phyloP scores from a whole-genome alignment of 1,140 invertebrate genomes.

The Drosophila yakuba region DNA sequence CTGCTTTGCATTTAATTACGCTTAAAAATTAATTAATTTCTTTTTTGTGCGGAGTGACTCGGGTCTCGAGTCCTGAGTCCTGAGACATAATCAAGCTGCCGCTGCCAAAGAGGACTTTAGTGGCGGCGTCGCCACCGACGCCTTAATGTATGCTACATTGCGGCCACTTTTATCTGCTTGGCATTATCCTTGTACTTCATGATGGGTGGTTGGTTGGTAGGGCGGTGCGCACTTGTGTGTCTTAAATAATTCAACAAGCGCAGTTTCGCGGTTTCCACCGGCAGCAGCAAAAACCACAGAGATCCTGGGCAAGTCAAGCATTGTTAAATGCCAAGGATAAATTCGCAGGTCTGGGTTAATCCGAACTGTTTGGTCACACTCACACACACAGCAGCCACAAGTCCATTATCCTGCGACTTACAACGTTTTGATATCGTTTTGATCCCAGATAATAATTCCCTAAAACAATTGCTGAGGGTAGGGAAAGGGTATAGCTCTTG shows the following conservation, averaged over 20 bases:
- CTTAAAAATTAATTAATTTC: conserved; percentile 83
- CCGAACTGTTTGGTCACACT: conserved; percentile 9
- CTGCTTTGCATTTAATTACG: conserved; percentile 83
- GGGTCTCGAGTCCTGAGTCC: conserved; percentile 39
- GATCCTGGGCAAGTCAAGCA: conserved; percentile 38
- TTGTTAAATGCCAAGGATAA: conserved; percentile 80
- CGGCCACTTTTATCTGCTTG: conserved; percentile 71
- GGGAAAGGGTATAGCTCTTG: not conserved
- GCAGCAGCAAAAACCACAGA: conserved; percentile 25
- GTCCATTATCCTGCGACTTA: conserved; percentile 44
- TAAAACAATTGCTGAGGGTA: conserved; percentile 30
- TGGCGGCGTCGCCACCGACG: conserved; percentile 41
- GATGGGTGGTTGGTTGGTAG: conserved; percentile 1
- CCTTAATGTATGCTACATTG: conserved; percentile 75
- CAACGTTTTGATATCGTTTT: conserved; percentile 41
- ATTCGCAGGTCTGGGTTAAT: conserved; percentile 41
- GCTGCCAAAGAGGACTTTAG: conserved; percentile 51
- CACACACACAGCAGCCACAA: conserved; percentile 40
- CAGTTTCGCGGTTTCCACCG: conserved; percentile 46
- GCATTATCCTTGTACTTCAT: conserved; percentile 58
- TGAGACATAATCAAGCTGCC: conserved; percentile 77
- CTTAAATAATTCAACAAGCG: conserved; percentile 79
- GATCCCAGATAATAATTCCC: conserved; percentile 35
- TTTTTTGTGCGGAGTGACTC: conserved; percentile 64
- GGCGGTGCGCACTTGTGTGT: conserved; percentile 68